Evolutionary conservation across 2,888 invertebrate species (phyloP).

Genomic region (Hirtodrosophila alboralis): DNA sequence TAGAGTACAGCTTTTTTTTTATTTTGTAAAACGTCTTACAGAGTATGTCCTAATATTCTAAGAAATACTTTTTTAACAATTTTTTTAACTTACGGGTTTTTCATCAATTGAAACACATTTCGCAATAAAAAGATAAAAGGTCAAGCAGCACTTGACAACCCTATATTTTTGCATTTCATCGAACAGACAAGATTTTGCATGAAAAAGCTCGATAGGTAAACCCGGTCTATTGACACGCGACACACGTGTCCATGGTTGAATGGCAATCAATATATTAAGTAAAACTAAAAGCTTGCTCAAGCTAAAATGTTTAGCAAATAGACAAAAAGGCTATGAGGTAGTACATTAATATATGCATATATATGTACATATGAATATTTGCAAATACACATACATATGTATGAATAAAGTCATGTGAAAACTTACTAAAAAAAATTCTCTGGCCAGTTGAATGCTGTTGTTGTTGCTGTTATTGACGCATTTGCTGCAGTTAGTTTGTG

Average conservation of each 20-base stretch:
- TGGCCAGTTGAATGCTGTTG: conserved; percentile 9
- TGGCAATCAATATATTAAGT: conserved; percentile 31
- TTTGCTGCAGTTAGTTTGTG: conserved; percentile 34
- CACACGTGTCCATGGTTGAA: conserved; percentile 58
- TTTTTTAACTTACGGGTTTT: no score
- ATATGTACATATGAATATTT: no score
- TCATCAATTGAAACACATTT: no score
- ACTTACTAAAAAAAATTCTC: conserved; percentile 56
- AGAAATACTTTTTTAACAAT: no score
- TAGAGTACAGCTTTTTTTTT: no score
- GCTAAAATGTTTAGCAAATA: conserved; percentile 58
- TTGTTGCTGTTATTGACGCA: conserved; percentile 17
- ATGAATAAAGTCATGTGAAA: conserved; percentile 27
- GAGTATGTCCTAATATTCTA: no score
- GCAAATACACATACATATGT: no score
- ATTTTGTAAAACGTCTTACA: no score
- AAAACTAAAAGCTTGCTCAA: conserved; percentile 45
- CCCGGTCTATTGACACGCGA: conserved; percentile 41
- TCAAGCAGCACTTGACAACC: neutral
- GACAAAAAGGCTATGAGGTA: conserved; percentile 18
- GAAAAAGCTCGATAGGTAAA: no score
- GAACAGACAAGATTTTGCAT: no score
- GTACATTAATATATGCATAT: conserved; percentile 1
- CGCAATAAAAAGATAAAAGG: neutral
- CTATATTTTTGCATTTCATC: no score